Evolutionary conservation across 1,140 invertebrate genomes (phyloP).

Genomic region (Aleiodes sp.): DNA sequence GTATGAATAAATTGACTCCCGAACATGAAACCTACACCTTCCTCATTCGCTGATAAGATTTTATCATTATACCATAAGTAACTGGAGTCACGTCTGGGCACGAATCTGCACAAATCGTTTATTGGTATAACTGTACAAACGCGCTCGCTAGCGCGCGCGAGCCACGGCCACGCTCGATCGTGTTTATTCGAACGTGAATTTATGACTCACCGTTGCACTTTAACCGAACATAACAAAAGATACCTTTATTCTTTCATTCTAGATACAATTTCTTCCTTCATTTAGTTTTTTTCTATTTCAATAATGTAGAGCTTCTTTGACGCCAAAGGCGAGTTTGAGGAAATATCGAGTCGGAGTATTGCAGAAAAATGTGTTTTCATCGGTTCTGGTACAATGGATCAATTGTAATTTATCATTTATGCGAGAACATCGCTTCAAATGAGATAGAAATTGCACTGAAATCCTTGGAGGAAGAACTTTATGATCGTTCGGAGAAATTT

Average conservation of each 20-base stretch:
- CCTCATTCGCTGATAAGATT: conserved; percentile 27
- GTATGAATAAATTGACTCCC: conserved; percentile 6
- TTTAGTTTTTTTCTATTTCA: not conserved
- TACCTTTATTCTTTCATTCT: conserved; percentile 16
- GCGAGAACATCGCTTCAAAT: not conserved
- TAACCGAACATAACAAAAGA: conserved; percentile 34
- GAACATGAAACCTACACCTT: not conserved
- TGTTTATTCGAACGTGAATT: conserved; percentile 41
- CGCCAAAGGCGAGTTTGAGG: not conserved
- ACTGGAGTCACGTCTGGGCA: conserved; percentile 41
- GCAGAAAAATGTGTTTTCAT: not conserved
- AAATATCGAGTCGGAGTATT: not conserved
- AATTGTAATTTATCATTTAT: not conserved
- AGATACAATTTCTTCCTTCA: not conserved
- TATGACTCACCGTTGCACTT: conserved; percentile 36
- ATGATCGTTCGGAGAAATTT: no score
- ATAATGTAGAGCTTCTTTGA: no score
- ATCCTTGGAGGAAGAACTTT: not conserved
- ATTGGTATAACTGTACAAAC: conserved; percentile 42
- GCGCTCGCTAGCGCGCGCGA: conserved; percentile 17
- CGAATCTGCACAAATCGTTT: conserved; percentile 43
- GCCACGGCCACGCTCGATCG: conserved; percentile 31
- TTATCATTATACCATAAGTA: conserved; percentile 42
- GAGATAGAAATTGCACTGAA: not conserved
- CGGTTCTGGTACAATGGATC: not conserved